Evolutionary conservation across 2,113 vertebrate species (phyloP).

Genomic region (Tragelaphus strepsiceros): DNA sequence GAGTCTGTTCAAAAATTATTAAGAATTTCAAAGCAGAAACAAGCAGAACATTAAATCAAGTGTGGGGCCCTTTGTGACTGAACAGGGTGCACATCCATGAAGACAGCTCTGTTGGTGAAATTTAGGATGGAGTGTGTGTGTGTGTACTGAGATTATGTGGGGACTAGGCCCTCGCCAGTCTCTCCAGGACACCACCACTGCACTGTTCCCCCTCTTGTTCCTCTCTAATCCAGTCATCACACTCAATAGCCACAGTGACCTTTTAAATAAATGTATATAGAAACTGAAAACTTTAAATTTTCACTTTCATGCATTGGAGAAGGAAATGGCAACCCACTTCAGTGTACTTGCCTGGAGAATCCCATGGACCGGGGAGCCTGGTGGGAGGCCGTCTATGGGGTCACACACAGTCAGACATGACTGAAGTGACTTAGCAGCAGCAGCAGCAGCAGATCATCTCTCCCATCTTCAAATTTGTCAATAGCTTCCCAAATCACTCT

Average conservation of each 20-base stretch:
- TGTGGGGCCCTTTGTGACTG: not conserved
- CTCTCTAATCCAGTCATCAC: not conserved
- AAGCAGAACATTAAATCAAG: not conserved
- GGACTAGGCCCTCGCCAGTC: not conserved
- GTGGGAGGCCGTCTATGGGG: not conserved
- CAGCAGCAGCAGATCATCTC: not conserved
- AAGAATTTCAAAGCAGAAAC: not conserved
- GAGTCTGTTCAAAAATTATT: constrained; percentile 20
- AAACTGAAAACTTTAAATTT: not conserved
- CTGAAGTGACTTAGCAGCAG: not conserved
- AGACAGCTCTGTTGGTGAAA: not conserved
- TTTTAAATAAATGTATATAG: not conserved
- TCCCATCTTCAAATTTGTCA: not conserved
- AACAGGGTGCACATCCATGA: not conserved
- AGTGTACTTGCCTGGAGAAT: not conserved
- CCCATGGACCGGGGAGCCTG: not conserved
- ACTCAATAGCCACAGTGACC: not conserved
- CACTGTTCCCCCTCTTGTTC: not conserved
- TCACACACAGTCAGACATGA: not conserved
- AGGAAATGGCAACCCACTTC: not conserved
- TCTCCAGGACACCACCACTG: not conserved
- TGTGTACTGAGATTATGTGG: not conserved
- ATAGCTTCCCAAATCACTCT: not conserved
- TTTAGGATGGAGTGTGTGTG: not conserved
- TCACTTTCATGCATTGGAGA: not conserved